phyloP scores from a whole-genome alignment of 2,888 invertebrate genomes.

The Catonia carolina region DNA sequence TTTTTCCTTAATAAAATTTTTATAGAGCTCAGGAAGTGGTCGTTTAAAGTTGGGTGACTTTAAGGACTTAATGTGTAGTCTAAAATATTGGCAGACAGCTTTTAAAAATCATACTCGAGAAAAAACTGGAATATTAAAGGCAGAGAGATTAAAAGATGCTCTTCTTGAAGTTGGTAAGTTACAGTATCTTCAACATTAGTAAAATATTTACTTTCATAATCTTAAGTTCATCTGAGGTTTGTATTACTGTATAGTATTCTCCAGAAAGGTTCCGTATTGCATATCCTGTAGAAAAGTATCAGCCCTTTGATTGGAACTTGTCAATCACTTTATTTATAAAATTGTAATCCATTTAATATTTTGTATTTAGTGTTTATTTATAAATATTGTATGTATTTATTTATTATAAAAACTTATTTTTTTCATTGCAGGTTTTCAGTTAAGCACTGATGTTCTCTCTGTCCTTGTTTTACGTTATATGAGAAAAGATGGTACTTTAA shows the following conservation, averaged over 20 bases:
- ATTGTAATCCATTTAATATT: too few species aligned
- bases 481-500: conserved; percentile 84
- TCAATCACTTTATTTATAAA: too few species aligned
- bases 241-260: too few species aligned
- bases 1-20: conserved; percentile 36
- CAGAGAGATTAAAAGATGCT: conserved; percentile 77
- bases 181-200: too few species aligned
- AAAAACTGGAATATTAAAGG: conserved; percentile 81
- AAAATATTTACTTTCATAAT: too few species aligned
- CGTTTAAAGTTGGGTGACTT: conserved; percentile 78
- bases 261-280: too few species aligned
- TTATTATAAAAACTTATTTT: too few species aligned
- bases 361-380: too few species aligned
- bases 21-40: conserved; percentile 67
- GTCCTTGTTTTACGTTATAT: conserved; percentile 79
- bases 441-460: conserved; percentile 76
- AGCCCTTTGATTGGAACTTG: too few species aligned
- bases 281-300: too few species aligned
- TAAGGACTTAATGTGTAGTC: conserved; percentile 84
- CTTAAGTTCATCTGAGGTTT: too few species aligned
- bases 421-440: conserved; percentile 73
- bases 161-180: conserved; percentile 67
- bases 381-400: too few species aligned
- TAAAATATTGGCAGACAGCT: conserved; percentile 85
- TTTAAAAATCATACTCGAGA: conserved; percentile 87